Evolutionary conservation across 1,140 invertebrate species (phyloP).

Genomic region (Pinna nobilis): DNA sequence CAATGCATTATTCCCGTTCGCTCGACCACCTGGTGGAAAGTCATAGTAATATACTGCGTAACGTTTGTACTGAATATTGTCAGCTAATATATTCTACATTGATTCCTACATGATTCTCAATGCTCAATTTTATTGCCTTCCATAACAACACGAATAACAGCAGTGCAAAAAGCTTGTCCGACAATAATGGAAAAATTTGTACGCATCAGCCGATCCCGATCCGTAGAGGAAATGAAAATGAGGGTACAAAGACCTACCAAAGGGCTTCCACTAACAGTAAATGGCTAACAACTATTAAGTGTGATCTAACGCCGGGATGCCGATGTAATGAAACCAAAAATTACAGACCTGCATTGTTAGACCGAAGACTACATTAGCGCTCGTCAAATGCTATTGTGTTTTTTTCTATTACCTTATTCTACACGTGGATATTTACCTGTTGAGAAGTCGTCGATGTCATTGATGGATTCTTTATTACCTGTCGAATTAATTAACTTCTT

Average conservation of each 20-base stretch:
- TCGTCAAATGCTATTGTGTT: neutral
- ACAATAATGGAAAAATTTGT: constrained; percentile 31
- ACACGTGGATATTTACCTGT: neutral
- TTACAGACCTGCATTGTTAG: neutral
- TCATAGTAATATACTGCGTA: too few relatives aligned
- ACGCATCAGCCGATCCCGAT: constrained; percentile 19
- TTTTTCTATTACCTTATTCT: neutral
- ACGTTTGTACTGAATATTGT: too few relatives aligned
- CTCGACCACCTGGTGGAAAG: too few relatives aligned
- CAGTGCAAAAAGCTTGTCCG: neutral
- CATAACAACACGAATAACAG: too few relatives aligned
- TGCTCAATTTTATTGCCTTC: too few relatives aligned
- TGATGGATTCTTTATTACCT: neutral
- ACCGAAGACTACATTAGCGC: neutral
- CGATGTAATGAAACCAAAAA: constrained; percentile 17
- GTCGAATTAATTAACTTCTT: constrained; percentile 7
- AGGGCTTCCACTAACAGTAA: constrained; percentile 10
- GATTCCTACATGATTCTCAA: too few relatives aligned
- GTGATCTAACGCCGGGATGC: constrained; percentile 20
- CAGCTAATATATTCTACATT: too few relatives aligned
- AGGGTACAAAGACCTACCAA: constrained; percentile 17
- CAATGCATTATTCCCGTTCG: too few relatives aligned
- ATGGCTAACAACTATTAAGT: constrained; percentile 28
- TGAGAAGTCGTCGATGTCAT: neutral
- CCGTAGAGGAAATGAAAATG: constrained; percentile 29